Percentiles rank a stretch among this genome's conserved stretches.
phyloP scores from a whole-genome alignment of 1,140 invertebrate genomes.

The Dufourea novaeangliae region DNA sequence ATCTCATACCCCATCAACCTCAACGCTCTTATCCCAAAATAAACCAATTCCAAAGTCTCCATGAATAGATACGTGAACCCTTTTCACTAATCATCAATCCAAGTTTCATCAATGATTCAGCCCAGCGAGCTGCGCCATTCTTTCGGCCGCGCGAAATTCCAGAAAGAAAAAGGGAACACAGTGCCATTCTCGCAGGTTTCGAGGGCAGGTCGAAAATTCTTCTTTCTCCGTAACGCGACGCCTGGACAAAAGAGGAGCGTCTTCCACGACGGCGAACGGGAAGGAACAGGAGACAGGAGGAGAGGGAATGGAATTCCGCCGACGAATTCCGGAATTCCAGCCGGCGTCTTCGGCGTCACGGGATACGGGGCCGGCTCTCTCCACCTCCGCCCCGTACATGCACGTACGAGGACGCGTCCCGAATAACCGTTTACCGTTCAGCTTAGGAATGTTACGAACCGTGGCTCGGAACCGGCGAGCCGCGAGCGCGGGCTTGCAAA shows the following conservation, averaged over 20 bases:
- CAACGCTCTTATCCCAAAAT: no score
- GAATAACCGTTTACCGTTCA: conserved; percentile 72
- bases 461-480: conserved; percentile 59
- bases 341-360: conserved; percentile 67
- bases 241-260: conserved; percentile 38
- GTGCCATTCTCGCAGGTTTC: background rate
- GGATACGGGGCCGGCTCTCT: conserved; percentile 49
- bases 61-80: no score
- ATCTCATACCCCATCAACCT: no score
- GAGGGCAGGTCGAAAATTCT: conserved; percentile 9
- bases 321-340: conserved; percentile 72
- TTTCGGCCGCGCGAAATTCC: conserved; percentile 6
- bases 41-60: no score
- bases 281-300: conserved; percentile 11
- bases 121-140: background rate
- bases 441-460: conserved; percentile 72
- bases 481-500: conserved; percentile 73
- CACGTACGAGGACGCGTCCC: conserved; percentile 71
- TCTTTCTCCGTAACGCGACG: conserved; percentile 29
- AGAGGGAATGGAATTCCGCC: conserved; percentile 62
- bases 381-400: conserved; percentile 50
- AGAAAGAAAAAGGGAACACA: background rate
- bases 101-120: no score
- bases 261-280: conserved; percentile 28
- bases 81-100: no score